A percentile compares a stretch with the other conserved stretches of the same genome.
These are phyloP conservation scores for Styela plicata DNA, from an alignment of 23 tunicate genomes.

Conservation along the genomic window DNA sequence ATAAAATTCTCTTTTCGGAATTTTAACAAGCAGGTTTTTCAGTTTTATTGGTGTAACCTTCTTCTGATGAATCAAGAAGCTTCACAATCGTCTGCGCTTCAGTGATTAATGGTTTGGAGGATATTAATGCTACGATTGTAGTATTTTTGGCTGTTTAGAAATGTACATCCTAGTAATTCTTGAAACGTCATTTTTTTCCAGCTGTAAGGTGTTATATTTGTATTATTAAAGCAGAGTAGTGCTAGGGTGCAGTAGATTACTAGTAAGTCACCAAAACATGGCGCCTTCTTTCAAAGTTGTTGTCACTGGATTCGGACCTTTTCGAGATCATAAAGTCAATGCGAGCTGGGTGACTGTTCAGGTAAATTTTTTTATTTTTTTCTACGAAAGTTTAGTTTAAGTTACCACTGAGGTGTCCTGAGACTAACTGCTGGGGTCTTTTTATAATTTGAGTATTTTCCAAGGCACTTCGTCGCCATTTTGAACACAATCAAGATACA, in stretches of 20 bases:
- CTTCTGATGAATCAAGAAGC: neutral
- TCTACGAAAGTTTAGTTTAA: neutral
- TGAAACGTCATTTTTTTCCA: neutral
- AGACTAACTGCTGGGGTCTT: too few species aligned
- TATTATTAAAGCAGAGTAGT: neutral
- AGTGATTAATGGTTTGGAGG: too few species aligned
- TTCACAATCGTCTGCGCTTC: neutral
- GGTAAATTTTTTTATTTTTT: constrained; percentile 17
- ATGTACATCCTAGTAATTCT: too few species aligned
- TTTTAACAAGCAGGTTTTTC: neutral
- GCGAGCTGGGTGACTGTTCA: constrained; percentile 87
- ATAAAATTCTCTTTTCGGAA: too few species aligned
- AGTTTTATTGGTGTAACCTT: too few species aligned
- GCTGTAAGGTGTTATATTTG: neutral
- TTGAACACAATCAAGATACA: too few species aligned
- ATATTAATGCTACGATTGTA: too few species aligned
- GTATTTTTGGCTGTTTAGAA: too few species aligned
- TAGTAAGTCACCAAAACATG: neutral
- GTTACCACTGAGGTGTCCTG: too few species aligned
- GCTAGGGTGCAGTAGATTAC: neutral
- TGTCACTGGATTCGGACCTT: constrained; percentile 77
- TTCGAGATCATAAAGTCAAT: constrained; percentile 67
- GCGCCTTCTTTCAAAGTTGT: constrained; percentile 60
- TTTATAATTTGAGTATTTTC: too few species aligned
- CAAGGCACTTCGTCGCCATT: neutral